phyloP scores from a whole-genome alignment of 53 echinoderm and acorn worm species.

The Patiria pectinifera region DNA sequence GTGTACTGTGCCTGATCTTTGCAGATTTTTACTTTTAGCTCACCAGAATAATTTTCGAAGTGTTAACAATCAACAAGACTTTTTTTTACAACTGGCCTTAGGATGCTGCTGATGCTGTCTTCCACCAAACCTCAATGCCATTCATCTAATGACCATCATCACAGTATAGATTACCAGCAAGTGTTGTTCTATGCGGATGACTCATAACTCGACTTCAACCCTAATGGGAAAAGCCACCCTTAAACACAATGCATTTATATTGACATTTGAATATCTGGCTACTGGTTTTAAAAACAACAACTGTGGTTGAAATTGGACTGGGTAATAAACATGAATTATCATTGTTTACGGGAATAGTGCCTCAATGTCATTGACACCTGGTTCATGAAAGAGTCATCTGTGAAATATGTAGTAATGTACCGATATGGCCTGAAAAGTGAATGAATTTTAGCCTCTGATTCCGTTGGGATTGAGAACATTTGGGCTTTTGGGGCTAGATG shows the following conservation, averaged over 20 bases:
- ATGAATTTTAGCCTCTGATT: too few species aligned
- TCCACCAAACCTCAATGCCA: neutral
- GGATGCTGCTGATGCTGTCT: neutral
- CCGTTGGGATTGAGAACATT: too few species aligned
- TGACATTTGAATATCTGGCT: neutral
- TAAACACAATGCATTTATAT: neutral
- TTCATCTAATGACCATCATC: neutral
- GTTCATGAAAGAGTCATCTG: too few species aligned
- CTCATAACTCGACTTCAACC: neutral
- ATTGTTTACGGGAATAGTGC: neutral
- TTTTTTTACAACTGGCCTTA: neutral
- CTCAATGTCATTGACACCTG: neutral
- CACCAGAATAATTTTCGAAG: neutral
- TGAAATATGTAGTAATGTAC: too few species aligned
- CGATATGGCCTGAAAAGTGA: too few species aligned
- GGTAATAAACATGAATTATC: neutral
- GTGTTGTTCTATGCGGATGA: conserved; percentile 1
- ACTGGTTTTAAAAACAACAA: neutral
- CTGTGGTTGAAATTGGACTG: neutral
- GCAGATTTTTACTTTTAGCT: neutral
- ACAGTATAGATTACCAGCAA: conserved; percentile 11
- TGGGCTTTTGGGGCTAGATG: too few species aligned
- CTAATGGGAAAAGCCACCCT: neutral
- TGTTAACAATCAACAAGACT: neutral
- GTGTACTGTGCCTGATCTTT: neutral